Evolutionary conservation across 2,113 vertebrate genomes (phyloP).

Genomic region (Tyto alba): DNA sequence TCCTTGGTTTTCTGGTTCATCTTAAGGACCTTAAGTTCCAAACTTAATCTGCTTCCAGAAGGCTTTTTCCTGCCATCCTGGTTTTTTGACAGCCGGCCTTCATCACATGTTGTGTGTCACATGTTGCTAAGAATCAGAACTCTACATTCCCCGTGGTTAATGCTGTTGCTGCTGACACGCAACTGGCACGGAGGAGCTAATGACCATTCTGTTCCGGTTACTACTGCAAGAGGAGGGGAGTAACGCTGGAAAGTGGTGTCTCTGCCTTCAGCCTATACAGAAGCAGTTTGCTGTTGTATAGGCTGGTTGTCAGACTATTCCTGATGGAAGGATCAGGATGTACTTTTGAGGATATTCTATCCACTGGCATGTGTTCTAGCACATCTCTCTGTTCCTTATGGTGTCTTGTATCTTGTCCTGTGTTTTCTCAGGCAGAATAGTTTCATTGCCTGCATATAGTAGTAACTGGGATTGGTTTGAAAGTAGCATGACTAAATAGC

Average conservation of each 20-base stretch:
- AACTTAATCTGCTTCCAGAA: not conserved
- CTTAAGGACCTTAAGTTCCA: not conserved
- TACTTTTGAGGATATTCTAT: not conserved
- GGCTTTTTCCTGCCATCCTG: not conserved
- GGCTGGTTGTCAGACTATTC: not conserved
- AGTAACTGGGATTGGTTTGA: not conserved
- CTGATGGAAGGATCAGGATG: not conserved
- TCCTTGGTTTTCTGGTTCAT: not conserved
- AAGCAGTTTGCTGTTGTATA: not conserved
- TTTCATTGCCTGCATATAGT: not conserved
- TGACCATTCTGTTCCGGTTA: not conserved
- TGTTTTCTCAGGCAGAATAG: not conserved
- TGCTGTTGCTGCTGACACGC: not conserved
- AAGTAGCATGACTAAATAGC: not conserved
- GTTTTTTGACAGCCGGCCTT: not conserved
- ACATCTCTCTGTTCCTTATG: not conserved
- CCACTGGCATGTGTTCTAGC: not conserved
- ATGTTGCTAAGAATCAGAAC: not conserved
- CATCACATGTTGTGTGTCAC: not conserved
- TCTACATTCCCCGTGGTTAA: not conserved
- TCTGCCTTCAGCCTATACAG: not conserved
- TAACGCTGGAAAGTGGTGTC: not conserved
- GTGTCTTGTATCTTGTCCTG: not conserved
- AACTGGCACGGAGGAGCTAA: not conserved
- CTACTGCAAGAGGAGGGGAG: not conserved